A percentile compares a stretch with the other conserved stretches of the same genome.
These are phyloP conservation scores for Microcebus griseorufus DNA, from an alignment of 2,113 vertebrate genomes.

Conservation along the genomic window DNA sequence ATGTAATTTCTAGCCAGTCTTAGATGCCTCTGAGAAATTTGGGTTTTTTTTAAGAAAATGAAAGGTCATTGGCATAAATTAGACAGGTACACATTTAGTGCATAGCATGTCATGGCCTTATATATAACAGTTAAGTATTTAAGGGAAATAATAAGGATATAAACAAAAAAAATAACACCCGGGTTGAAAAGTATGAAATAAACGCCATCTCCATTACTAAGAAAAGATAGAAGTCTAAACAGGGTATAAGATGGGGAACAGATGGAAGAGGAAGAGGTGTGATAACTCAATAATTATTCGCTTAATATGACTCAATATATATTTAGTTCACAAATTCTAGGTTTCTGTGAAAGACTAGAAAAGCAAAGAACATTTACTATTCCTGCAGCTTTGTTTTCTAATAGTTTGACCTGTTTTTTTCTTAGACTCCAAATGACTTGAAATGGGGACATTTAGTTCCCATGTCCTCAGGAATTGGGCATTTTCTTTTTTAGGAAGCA, in stretches of 20 bases:
- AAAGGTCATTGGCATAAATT: conserved; percentile 79
- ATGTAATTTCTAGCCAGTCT: conserved; percentile 67
- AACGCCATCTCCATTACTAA: background rate
- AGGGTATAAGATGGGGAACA: background rate
- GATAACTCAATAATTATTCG: background rate
- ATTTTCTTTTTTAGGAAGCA: background rate
- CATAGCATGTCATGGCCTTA: background rate
- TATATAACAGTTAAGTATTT: background rate
- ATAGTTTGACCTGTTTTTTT: background rate
- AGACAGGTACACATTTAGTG: conserved; percentile 57
- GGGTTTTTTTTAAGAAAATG: conserved; percentile 76
- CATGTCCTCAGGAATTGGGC: background rate
- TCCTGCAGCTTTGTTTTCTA: background rate
- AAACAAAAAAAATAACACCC: background rate
- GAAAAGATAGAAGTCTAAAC: background rate
- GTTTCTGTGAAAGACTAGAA: background rate
- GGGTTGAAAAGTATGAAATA: background rate
- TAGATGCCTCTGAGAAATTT: conserved; percentile 63
- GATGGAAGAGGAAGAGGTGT: background rate
- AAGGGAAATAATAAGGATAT: background rate
- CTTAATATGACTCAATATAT: background rate
- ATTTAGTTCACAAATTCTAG: background rate
- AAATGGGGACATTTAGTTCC: background rate
- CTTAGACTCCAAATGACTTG: background rate
- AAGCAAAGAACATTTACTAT: background rate